Evolutionary conservation across 2,888 invertebrate species (phyloP).

Genomic region (Erebia palarica): DNA sequence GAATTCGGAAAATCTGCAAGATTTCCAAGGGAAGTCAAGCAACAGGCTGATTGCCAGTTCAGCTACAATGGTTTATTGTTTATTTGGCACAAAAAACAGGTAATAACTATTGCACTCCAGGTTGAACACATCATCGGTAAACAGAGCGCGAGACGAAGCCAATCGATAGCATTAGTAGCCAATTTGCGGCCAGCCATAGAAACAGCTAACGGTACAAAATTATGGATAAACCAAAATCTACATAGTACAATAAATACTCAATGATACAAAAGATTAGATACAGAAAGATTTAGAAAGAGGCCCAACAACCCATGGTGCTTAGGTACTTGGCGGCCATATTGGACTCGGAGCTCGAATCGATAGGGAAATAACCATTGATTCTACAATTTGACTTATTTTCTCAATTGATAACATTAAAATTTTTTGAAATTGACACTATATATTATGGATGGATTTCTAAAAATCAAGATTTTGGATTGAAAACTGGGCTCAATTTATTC

Average conservation of each 20-base stretch:
- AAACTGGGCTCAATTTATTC: no score
- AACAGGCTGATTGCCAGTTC: no score
- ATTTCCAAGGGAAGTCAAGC: no score
- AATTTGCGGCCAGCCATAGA: neutral
- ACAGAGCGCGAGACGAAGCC: no score
- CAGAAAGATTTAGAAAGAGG: constrained; percentile 25
- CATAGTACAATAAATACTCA: constrained; percentile 9
- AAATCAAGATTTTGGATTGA: neutral
- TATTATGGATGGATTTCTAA: neutral
- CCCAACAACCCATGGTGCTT: constrained; percentile 27
- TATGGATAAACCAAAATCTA: constrained; percentile 23
- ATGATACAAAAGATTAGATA: constrained; percentile 19
- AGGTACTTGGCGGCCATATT: constrained; percentile 18
- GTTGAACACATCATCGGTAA: no score
- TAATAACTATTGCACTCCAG: no score
- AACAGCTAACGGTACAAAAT: constrained; percentile 4
- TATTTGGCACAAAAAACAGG: no score
- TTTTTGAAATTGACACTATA: neutral
- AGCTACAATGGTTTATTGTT: no score
- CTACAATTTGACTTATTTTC: neutral
- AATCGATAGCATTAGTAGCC: neutral
- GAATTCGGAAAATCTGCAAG: no score
- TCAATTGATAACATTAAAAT: neutral
- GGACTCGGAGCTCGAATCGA: constrained; percentile 21
- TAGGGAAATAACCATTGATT: neutral